These are phyloP conservation scores for Drosophila melanocephala DNA, from an alignment of 2,888 invertebrate genomes.

Conservation along the genomic window DNA sequence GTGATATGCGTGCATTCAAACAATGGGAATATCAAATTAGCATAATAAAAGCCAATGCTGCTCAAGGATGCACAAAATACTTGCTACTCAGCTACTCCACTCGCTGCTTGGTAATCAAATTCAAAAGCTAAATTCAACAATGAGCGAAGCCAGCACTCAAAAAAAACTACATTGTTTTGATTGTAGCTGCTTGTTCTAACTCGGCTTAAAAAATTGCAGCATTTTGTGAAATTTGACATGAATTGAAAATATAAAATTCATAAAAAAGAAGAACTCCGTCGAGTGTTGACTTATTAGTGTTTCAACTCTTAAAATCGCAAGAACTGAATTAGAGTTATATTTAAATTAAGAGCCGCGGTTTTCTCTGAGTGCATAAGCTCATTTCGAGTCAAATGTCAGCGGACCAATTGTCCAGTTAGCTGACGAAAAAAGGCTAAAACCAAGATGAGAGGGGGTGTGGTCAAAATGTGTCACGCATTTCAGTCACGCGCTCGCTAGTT, in stretches of 20 bases:
- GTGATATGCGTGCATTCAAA: slow-evolving; percentile 79
- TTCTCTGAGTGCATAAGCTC: slow-evolving; percentile 26
- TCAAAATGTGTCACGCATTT: slow-evolving; percentile 70
- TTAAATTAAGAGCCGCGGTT: neutral
- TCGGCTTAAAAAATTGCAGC: neutral
- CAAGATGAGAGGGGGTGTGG: neutral
- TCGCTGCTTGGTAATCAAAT: slow-evolving; percentile 3
- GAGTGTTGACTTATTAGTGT: neutral
- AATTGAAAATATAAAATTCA: neutral
- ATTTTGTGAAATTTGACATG: neutral
- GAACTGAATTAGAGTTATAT: neutral
- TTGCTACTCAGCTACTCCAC: slow-evolving; percentile 17
- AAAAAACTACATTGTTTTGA: neutral
- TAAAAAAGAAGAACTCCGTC: neutral
- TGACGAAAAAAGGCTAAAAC: neutral
- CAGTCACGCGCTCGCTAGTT: slow-evolving; percentile 61
- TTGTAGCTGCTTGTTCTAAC: neutral
- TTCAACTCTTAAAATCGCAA: neutral
- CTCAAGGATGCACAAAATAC: slow-evolving; percentile 45
- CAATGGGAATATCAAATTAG: slow-evolving; percentile 82
- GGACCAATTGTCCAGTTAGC: slow-evolving; percentile 44
- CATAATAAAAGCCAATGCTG: slow-evolving; percentile 79
- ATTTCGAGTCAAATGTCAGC: slow-evolving; percentile 56
- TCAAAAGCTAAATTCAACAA: slow-evolving; percentile 40
- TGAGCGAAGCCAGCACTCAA: slow-evolving; percentile 19